Conservation (phyloP, 2,113 vertebrate genomes). For the Agelaius phoeniceus region DNA sequence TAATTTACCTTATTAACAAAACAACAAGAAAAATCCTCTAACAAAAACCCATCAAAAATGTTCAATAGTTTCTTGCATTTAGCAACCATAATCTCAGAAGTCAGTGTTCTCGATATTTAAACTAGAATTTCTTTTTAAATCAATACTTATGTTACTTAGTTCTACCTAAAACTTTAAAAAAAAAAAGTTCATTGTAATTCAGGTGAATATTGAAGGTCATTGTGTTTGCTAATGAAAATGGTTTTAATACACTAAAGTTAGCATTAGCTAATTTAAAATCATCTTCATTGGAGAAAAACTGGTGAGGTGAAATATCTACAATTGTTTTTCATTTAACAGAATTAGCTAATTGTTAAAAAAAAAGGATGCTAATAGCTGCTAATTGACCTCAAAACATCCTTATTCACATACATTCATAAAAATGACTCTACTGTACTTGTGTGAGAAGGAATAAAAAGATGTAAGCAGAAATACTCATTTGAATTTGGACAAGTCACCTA, state of each 20-base stretch:
- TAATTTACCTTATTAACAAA: not conserved
- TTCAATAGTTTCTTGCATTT: not conserved
- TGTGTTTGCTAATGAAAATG: not conserved
- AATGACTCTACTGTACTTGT: not conserved
- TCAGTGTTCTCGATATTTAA: not conserved
- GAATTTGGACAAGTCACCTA: not conserved
- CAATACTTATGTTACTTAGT: not conserved
- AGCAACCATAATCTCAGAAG: not conserved
- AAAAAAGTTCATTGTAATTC: not conserved
- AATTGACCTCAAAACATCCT: not conserved
- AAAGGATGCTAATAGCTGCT: not conserved
- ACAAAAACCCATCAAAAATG: not conserved
- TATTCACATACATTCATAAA: not conserved
- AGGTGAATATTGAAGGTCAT: not conserved
- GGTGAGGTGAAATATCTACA: not conserved
- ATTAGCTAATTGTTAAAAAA: not conserved
- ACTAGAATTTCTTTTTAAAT: not conserved
- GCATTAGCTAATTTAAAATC: not conserved
- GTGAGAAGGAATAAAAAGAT: not conserved
- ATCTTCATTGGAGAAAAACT: not conserved
- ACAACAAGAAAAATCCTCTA: not conserved
- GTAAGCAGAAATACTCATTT: not conserved
- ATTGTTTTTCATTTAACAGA: not conserved
- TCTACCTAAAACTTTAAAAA: not conserved
- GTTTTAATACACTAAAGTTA: not conserved